Evolutionary conservation across 2,888 invertebrate genomes (phyloP), one percentile per base, ranked within the genome.

Genomic region (Pyralis farinalis): DNA sequence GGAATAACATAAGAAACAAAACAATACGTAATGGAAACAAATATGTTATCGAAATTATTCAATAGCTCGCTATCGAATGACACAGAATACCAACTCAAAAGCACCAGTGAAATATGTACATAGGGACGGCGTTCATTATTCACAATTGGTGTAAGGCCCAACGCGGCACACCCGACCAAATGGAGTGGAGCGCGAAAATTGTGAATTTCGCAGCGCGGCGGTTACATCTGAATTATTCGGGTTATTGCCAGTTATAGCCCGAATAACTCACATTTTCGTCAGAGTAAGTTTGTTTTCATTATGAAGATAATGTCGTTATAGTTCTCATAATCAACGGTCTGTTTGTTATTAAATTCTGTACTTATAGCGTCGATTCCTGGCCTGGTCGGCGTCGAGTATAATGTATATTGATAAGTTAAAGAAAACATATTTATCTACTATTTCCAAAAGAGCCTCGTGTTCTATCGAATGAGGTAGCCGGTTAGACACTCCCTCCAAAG

Each of bases 121-220:
- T 47, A 51, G 46, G 48, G 48, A 55, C 51, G 49, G 49, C 39
- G 49, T 53, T 56, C 63, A 61, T 66, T 61, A 64, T 54, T 66
- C 62, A 63, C 52, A 55, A 59, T 58, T 58, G 59, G 50, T 42
- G 41, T 46, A 49, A 49, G 44, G 44, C 40, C 41, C 42, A 35
- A 28, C 25, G 12, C 25, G 32, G 37, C 30, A 44, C 42, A 47
- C 42, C 38, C 45, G 16, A 11, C 43, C 47, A 43, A 37, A 35
- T 45, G 40, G 40, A 34, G 34, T 39, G 27, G 20, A 20, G 37
- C 16, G 16, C 16, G 43, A 47, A 55, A 53, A 53, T 49, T 43
- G 43, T 51, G 49, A 49, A 61, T 55, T 59, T 50, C 47, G 45
- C 40, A 48, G 44, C 49, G 47, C 44, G 16, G 16, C 16, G 16